Conservation (phyloP, 2,113 vertebrate genomes). For the Sander vitreus region DNA sequence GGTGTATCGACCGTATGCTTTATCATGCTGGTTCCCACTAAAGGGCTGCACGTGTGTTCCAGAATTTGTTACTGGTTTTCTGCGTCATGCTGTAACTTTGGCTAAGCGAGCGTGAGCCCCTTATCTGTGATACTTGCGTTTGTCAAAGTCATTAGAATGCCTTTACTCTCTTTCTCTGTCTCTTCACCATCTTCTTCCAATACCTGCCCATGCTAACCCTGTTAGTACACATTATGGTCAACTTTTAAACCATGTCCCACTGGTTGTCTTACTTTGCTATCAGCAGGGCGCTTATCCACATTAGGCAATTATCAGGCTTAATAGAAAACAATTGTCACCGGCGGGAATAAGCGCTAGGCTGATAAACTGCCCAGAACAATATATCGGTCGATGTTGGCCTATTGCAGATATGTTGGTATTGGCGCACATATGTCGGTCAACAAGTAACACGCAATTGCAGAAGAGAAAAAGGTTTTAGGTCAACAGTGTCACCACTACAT, state of each 20-base stretch:
- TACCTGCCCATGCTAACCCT: not conserved
- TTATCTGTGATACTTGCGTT: slow-evolving; percentile 52
- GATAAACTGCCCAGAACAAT: too few species aligned
- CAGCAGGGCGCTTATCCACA: not conserved
- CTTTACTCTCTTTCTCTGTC: too few species aligned
- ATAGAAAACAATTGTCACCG: not conserved
- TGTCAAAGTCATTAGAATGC: slow-evolving; percentile 65
- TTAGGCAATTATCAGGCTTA: not conserved
- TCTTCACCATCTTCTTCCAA: not conserved
- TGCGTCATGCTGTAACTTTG: slow-evolving; percentile 57
- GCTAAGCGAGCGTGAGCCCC: slow-evolving; percentile 7
- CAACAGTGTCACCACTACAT: not conserved
- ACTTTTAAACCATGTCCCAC: too few species aligned
- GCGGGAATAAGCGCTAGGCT: not conserved
- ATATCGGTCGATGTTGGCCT: not conserved
- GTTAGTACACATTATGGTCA: not conserved
- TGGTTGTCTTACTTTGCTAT: not conserved
- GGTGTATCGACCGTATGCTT: not conserved
- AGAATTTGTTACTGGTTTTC: slow-evolving; percentile 16
- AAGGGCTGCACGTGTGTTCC: not conserved
- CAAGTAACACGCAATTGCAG: not conserved
- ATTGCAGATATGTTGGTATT: not conserved
- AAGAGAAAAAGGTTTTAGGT: not conserved
- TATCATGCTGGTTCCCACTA: not conserved
- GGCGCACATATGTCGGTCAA: not conserved